A percentile compares a stretch with the other conserved stretches of the same genome.
Evolutionary conservation across 2,888 invertebrate species (phyloP).

Genomic region (Torymus auratus): DNA sequence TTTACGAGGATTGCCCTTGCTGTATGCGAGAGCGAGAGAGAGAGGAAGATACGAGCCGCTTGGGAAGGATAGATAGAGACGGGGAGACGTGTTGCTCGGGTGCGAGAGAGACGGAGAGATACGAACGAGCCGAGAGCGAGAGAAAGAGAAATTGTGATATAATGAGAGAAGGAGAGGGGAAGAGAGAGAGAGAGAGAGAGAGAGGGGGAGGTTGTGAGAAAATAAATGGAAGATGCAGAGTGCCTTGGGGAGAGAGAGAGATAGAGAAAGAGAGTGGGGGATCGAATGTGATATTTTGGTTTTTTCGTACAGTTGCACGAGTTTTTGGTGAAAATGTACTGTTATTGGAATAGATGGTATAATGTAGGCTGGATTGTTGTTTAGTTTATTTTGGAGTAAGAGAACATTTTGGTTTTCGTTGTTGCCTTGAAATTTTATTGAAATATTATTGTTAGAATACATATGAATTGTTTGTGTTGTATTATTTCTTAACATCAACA

Average conservation of each 20-base stretch:
- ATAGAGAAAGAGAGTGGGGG: neutral
- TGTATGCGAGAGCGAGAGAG: neutral
- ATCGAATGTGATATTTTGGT: slow-evolving; percentile 3
- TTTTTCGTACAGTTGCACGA: neutral
- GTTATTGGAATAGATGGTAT: too few relatives aligned
- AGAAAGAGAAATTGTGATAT: slow-evolving; percentile 34
- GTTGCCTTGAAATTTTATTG: too few relatives aligned
- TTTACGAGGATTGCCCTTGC: neutral
- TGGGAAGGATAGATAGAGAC: slow-evolving; percentile 32
- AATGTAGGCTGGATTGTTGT: too few relatives aligned
- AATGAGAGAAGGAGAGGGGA: slow-evolving; percentile 33
- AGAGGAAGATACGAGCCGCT: slow-evolving; percentile 1
- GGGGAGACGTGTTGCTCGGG: slow-evolving; percentile 16
- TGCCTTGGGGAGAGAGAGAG: neutral
- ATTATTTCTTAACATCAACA: too few relatives aligned
- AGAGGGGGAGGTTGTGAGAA: slow-evolving; percentile 34
- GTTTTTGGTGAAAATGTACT: too few relatives aligned
- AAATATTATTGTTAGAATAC: too few relatives aligned
- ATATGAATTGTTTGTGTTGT: too few relatives aligned
- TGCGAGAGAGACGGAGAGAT: slow-evolving; percentile 35
- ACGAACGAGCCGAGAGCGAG: slow-evolving; percentile 16
- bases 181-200: slow-evolving; percentile 6
- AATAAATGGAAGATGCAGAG: slow-evolving; percentile 36
- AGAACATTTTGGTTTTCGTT: too few relatives aligned
- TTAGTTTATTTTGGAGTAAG: too few relatives aligned